Percentiles rank a stretch among this genome's conserved stretches.
Conservation (phyloP, 2,888 invertebrate genomes). For the Selenia dentaria region DNA sequence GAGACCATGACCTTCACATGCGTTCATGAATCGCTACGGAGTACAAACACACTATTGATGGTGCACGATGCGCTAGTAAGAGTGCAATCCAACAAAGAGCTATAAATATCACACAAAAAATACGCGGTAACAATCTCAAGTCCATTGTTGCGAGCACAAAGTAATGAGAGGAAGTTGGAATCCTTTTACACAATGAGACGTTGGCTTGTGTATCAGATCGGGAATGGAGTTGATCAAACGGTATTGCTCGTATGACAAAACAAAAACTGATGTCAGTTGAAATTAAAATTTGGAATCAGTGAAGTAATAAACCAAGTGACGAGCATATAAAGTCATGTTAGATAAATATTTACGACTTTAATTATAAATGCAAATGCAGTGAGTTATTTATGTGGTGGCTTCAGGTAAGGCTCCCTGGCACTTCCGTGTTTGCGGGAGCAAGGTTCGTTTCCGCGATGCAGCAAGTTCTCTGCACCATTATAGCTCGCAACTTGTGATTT, state of each 20-base stretch:
- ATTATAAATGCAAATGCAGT: slow-evolving; percentile 37
- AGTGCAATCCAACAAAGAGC: slow-evolving; percentile 38
- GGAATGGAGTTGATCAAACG: slow-evolving; percentile 27
- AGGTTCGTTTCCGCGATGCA: slow-evolving; percentile 52
- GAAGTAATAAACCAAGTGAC: background rate
- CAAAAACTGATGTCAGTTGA: slow-evolving; percentile 30
- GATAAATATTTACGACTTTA: slow-evolving; percentile 27
- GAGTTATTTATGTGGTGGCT: slow-evolving; percentile 31
- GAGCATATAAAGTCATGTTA: slow-evolving; percentile 8
- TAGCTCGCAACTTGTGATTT: slow-evolving; percentile 32
- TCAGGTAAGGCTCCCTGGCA: slow-evolving; percentile 31
- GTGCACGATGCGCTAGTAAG: slow-evolving; percentile 39
- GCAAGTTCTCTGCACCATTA: slow-evolving; percentile 37
- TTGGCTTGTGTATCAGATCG: slow-evolving; percentile 33
- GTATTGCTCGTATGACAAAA: slow-evolving; percentile 25
- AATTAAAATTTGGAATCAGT: no score
- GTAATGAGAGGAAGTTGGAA: slow-evolving; percentile 45
- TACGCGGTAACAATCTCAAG: slow-evolving; percentile 31
- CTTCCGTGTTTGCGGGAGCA: slow-evolving; percentile 49
- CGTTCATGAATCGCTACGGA: slow-evolving; percentile 44
- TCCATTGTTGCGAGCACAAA: slow-evolving; percentile 33
- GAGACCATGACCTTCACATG: slow-evolving; percentile 74
- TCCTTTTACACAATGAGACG: slow-evolving; percentile 36
- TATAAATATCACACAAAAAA: slow-evolving; percentile 43
- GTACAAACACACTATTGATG: slow-evolving; percentile 47